Evolutionary conservation across 2,888 invertebrate genomes (phyloP), one percentile per base, ranked within the genome.

Genomic region (Ichneumoninae sp.): DNA sequence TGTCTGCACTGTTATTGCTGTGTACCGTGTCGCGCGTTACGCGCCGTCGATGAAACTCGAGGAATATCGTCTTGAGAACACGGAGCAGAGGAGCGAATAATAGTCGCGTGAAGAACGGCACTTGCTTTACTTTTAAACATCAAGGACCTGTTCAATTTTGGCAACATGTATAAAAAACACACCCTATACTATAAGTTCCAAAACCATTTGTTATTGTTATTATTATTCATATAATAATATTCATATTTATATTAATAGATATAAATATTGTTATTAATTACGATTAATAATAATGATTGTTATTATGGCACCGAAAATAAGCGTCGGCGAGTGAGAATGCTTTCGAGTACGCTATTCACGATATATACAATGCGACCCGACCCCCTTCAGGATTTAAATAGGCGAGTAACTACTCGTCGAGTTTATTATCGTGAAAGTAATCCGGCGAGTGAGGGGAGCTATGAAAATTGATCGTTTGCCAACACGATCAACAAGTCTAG

Each of bases 391-490:
- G 33, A 8, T 57, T 75, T 54, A 69, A 81, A 81, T 69, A 60
- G 22, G 10, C 80, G 44, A 57, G 26, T 60, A 54, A 50, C 54
- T 44, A 73, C n/a, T 54, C 54, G n/a, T 40, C 68, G 44, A 68
- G 57, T 81, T 75, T 81, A 81, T 81, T 75, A 63, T 75, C 52
- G 69, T 81, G 44, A 75, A 63, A 75, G 75, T 68, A 26, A 65
- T 70, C 19, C 16, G 16, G 50, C 40, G 33, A 19, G 74, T 44
- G 22, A 10, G 19, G 36, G 65, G 13, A 22, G 52, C 52, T 54
- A 52, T 40, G 66, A 73, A 80, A 80, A 66, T 73, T 50, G 75
- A 81, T 63, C 69, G 60, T 69, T 57, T 54, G 81, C 75, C 81
- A 81, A 81, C 44, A 16, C 44, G 44, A 47, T 47, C 44, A 47